These are phyloP conservation scores for Tichodroma muraria DNA, from an alignment of 2,113 vertebrate species.

Conservation along the genomic window DNA sequence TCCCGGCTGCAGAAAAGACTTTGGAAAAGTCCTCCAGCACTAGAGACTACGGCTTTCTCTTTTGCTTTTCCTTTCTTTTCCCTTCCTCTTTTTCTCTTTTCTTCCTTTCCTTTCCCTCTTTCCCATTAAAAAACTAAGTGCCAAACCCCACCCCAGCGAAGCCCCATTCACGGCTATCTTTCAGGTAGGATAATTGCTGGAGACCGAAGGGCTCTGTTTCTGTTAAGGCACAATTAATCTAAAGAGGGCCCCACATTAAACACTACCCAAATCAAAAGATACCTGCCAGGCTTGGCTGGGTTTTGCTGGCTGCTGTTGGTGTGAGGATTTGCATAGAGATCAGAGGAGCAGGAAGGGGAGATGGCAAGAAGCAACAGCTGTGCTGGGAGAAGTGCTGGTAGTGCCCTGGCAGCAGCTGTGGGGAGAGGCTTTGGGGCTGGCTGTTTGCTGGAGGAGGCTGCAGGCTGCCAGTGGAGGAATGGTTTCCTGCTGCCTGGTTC, in stretches of 20 bases:
- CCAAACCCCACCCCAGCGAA: not conserved
- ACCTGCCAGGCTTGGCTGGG: not conserved
- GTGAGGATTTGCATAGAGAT: not conserved
- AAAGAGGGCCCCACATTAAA: not conserved
- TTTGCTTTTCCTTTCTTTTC: not conserved
- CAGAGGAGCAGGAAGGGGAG: conserved; percentile 1
- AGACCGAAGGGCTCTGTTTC: not conserved
- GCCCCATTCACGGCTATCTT: not conserved
- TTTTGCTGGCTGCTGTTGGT: not conserved
- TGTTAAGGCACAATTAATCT: not conserved
- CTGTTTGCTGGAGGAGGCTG: not conserved
- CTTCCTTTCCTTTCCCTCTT: not conserved
- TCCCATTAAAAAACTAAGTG: not conserved
- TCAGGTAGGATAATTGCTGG: not conserved
- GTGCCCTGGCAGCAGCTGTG: not conserved
- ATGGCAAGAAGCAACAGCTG: not conserved
- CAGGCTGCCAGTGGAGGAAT: not conserved
- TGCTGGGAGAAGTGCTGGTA: not conserved
- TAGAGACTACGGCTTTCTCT: not conserved
- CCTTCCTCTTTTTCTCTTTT: not conserved
- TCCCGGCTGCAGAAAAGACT: not conserved
- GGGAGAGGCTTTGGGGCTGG: not conserved
- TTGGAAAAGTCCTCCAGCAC: not conserved
- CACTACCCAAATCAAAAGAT: not conserved
- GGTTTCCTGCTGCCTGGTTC: not conserved